These are phyloP conservation scores for Zophobas morio DNA, from an alignment of 1,140 invertebrate species.

Conservation along the genomic window DNA sequence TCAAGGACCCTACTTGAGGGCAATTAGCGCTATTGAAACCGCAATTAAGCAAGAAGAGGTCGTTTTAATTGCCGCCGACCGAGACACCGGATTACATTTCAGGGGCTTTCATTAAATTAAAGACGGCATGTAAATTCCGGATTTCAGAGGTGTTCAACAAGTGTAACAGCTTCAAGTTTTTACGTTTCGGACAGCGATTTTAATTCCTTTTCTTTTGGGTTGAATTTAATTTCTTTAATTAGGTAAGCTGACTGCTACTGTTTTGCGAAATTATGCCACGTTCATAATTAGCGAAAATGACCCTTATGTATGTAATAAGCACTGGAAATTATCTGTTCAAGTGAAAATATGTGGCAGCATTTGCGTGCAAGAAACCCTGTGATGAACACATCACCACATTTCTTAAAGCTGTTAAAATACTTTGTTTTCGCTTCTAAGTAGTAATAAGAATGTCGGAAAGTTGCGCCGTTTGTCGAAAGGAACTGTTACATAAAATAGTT, in stretches of 20 bases:
- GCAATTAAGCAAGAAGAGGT: slow-evolving; percentile 14
- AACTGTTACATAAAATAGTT: neutral
- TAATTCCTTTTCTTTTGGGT: too few species aligned
- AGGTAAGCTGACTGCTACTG: too few species aligned
- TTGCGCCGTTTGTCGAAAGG: neutral
- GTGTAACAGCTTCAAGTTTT: slow-evolving; percentile 3
- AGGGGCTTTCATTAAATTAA: neutral
- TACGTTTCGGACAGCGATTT: neutral
- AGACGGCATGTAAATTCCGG: neutral
- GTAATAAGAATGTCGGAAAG: too few species aligned
- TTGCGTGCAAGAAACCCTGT: too few species aligned
- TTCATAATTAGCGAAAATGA: too few species aligned
- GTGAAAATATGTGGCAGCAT: too few species aligned
- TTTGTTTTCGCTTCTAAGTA: too few species aligned
- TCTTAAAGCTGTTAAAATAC: neutral
- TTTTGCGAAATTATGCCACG: too few species aligned
- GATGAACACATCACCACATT: too few species aligned
- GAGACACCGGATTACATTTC: neutral
- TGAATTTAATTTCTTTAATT: too few species aligned
- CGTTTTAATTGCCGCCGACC: slow-evolving; percentile 20
- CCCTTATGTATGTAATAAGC: too few species aligned
- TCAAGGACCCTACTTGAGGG: slow-evolving; percentile 10
- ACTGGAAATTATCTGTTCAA: too few species aligned
- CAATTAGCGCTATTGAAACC: slow-evolving; percentile 34
- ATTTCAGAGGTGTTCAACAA: neutral